Base-by-base conservation (phyloP, 1,140 invertebrate species). In the Pogonomyrmex californicus region DNA sequence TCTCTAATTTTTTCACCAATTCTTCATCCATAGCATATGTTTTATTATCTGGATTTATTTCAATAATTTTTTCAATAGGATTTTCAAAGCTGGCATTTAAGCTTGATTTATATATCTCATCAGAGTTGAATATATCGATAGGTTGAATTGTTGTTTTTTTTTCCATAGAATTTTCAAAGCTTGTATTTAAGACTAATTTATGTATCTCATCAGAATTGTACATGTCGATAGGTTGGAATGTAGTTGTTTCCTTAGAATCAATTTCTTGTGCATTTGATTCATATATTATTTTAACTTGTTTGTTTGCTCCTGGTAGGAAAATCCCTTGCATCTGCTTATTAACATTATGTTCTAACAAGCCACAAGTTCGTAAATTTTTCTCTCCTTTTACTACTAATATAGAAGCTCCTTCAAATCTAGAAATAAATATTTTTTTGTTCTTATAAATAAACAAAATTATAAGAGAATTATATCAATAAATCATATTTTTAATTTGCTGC, bases 301-400 rank as follows among this genome's bases (percentile, higher is more conserved):
- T 96, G 91, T 97, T 95, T 54, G 96, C 97, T 82, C 96, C 94
- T 38, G 95, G 94, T 81, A 95, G 83, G 85, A 93, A 95, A 41
- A 94, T 92, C 62, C 91, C 89, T 54, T 89, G 82, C 56, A 96
- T 95, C 81, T 96, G 93, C 51, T 97, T 97, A 89, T 97, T 96
- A 91, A 96, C 95, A 91, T 96, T 96, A 86, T 97, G 96, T 83
- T 98, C 97, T 85, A 98, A 94, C 81, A 98, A 95, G 2, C 97
- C 97, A 95, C 98, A 98, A 5, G 97, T 97, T 85, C 97, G 96
- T 30, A 98, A 94, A 92, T 97, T 97, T 85, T 96, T 96, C 86
- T 97, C 97, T 3, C 97, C 98, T 95, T 97, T 97, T 0, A 98
- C 97, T 2, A 98, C 97, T 83, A 98, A 95, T 91, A 98, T 97